A percentile compares a stretch with the other conserved stretches of the same genome.
Evolutionary conservation across 2,797 vertebrate species (phyloP).

Genomic region (Bovichtus diacanthus): DNA sequence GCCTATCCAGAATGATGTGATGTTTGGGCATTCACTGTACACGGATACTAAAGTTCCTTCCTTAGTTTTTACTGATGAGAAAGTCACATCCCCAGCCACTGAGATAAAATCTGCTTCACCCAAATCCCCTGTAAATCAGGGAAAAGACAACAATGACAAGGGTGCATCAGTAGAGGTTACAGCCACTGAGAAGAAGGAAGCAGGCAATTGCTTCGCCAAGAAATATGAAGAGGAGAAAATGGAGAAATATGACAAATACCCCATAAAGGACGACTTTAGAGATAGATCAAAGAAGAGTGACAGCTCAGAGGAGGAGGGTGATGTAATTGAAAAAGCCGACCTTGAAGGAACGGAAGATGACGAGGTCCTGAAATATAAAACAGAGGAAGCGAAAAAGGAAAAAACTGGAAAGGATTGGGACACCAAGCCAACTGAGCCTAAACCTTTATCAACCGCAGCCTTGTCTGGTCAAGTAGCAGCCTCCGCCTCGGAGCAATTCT

Average conservation of each 20-base stretch:
- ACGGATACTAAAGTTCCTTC: conserved; percentile 74
- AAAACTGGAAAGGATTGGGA: conserved; percentile 80
- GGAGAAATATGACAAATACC: conserved; percentile 77
- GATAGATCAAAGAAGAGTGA: conserved; percentile 86
- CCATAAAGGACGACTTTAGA: conserved; percentile 67
- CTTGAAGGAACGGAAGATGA: conserved; percentile 92
- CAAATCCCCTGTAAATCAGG: conserved; percentile 58
- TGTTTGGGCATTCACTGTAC: conserved; percentile 42
- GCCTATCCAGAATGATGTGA: conserved; percentile 68
- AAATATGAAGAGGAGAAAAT: conserved; percentile 85
- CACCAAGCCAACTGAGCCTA: conserved; percentile 63
- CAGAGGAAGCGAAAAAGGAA: conserved; percentile 79
- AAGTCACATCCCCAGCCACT: conserved; percentile 59
- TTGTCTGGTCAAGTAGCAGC: conserved; percentile 51
- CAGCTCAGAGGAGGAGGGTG: conserved; percentile 89
- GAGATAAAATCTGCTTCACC: conserved; percentile 72
- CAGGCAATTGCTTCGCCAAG: conserved; percentile 80
- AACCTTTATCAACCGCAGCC: conserved; percentile 25
- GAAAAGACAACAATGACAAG: conserved; percentile 64
- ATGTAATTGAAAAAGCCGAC: conserved; percentile 95
- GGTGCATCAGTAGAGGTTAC: conserved; percentile 74
- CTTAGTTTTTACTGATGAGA: conserved; percentile 76
- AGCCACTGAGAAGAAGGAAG: conserved; percentile 61
- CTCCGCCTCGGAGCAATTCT: conserved; percentile 89
- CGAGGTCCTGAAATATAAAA: conserved; percentile 86